These are phyloP conservation scores for Falco cherrug DNA, from an alignment of 2,797 vertebrate species.

Conservation along the genomic window DNA sequence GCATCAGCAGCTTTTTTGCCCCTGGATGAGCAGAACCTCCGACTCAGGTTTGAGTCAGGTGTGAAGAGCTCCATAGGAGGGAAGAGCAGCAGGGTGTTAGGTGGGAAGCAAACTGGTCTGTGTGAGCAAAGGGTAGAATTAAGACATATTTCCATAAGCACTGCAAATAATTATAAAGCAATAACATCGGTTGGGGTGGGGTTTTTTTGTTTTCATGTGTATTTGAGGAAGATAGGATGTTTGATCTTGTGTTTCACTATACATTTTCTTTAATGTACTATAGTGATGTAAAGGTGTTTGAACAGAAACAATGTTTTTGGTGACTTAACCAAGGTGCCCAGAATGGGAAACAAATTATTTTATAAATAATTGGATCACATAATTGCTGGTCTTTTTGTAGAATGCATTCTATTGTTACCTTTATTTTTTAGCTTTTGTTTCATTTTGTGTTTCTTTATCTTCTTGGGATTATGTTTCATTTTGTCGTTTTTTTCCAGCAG, in stretches of 20 bases:
- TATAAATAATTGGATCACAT: background rate
- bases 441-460: background rate
- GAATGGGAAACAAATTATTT: background rate
- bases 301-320: background rate
- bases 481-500: background rate
- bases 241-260: background rate
- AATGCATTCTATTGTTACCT: background rate
- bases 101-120: background rate
- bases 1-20: background rate
- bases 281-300: background rate
- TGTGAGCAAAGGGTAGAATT: background rate
- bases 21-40: background rate
- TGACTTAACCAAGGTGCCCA: background rate
- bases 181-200: background rate
- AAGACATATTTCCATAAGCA: background rate
- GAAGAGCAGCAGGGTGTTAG: background rate
- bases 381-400: background rate
- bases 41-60: background rate
- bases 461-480: background rate
- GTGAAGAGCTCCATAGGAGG: background rate
- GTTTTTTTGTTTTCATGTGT: background rate
- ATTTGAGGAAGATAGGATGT: background rate
- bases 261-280: background rate
- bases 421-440: background rate
- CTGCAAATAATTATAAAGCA: background rate